Base-by-base conservation (phyloP, 2,113 vertebrate genomes). In the Hippocampus abdominalis region DNA sequence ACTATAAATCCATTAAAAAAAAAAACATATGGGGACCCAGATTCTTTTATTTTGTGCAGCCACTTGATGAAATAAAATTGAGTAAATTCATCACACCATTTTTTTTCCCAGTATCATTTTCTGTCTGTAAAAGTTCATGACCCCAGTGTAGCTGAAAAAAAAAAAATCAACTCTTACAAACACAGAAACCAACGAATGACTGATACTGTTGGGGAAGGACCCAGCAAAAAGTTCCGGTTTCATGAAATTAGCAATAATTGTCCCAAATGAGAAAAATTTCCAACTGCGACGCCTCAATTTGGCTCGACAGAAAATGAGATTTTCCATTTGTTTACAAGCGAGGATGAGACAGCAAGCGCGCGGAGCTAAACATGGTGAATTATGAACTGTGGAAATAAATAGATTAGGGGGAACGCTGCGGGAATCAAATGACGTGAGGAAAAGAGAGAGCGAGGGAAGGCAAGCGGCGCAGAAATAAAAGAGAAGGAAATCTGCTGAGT, bases 381-480 rank as follows among this genome's bases (percentile, higher is more conserved):
- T 12, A 29, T 51, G 59, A 25, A 42, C 66, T 8, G 11, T 16
- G 27, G 32, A 23, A 36, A 68, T 73, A 70, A 66, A 79, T 16
- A 32, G 40, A 72, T 23, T 27, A 68, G 36, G 39, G 39, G 36
- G 69, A 68, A 69, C 18, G 18, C 23, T 16, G 6, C 23, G 5
- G 21, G 56, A 73, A 71, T 68, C 13, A 61, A 54, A 57, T 27
- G 23, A 64, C 21, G 16, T 18, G 63, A 64, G 63, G 27, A n/a
- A 64, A 42, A 16, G 13, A 64, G 42, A 44, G n/a, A 27, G 61
- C 21, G 13, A 44, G 42, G 16, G 40, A 46, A 42, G 13, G 6
- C 68, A 46, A 44, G 68, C 16, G 40, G 8, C 51, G 21, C 16
- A 57, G 29, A 71, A 78, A 78, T 60, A 64, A 74, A 73, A 56